Evolutionary conservation across 2,888 invertebrate genomes (phyloP), one percentile per base, ranked within the genome.

Genomic region (Protodeltote pygarga): DNA sequence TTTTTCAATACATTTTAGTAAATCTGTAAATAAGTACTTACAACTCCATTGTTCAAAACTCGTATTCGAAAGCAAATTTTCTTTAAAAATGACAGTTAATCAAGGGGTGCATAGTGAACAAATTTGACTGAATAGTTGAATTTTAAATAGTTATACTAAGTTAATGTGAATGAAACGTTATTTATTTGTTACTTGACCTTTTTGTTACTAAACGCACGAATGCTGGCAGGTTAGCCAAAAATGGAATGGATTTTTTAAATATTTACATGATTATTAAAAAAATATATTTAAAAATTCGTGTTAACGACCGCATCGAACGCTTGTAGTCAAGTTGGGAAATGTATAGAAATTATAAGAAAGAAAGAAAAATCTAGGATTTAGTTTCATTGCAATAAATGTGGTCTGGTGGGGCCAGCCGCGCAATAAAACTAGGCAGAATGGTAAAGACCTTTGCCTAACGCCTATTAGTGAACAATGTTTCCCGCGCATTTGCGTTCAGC

Each of bases 41-140:
- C 11, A 28, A n/a, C n/a, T n/a, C n/a, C n/a, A n/a, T n/a, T n/a
- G n/a, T n/a, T n/a, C n/a, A n/a, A n/a, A n/a, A n/a, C 15, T 3
- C 16, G 28, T 14, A 24, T 14, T 14, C 27, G 11, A 38, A 19
- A 23, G 35, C 21, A 19, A 20, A 9, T 45, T 41, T 44, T 27
- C n/a, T 45, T 32, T 40, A 3, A 41, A 50, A 27, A 50, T 47
- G 49, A 16, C 35, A 41, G 54, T 40, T 41, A 41, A 23, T 50
- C 35, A 29, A 42, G 3, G 29, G 25, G 9, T 24, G 46, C 37
- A 23, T 51, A 39, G 39, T 49, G 9, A 35, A 51, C 35, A 45
- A 55, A 69, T 62, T 68, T 68, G 67, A 67, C 67, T 67, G 72
- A 67, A 60, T 67, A 60, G 66, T 68, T 67, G 65, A 68, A 71